Percentiles rank a stretch among this genome's conserved stretches.
Evolutionary conservation across 2,888 invertebrate genomes (phyloP).

Genomic region (Drosophila kambysellisi): DNA sequence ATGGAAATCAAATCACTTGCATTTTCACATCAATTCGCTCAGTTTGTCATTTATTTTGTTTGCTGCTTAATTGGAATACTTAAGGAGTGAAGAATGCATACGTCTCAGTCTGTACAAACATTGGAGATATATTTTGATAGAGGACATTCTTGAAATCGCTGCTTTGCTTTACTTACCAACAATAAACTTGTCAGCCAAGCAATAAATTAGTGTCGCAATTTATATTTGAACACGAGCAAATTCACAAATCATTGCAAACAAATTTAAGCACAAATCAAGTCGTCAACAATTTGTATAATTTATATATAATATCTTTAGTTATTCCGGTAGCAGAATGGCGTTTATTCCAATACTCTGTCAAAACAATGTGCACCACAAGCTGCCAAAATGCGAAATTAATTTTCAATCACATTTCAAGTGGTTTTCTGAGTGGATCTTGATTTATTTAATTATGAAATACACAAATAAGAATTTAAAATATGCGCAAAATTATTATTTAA

Average conservation of each 20-base stretch:
- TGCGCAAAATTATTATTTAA: slow-evolving; percentile 19
- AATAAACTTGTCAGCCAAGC: background rate
- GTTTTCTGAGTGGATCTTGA: slow-evolving; percentile 6
- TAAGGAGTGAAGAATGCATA: background rate
- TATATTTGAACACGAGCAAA: background rate
- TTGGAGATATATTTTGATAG: background rate
- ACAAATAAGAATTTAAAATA: slow-evolving; percentile 35
- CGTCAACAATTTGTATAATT: background rate
- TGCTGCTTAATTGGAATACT: background rate
- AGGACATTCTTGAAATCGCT: background rate
- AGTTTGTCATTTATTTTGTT: slow-evolving; percentile 19
- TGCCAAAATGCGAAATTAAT: slow-evolving; percentile 47
- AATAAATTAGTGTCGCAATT: background rate
- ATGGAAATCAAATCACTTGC: slow-evolving; percentile 69
- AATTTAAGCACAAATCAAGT: slow-evolving; percentile 13
- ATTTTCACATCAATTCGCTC: slow-evolving; percentile 67
- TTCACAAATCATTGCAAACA: background rate
- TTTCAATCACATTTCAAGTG: slow-evolving; percentile 47
- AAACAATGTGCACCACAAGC: slow-evolving; percentile 8
- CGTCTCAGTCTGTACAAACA: background rate
- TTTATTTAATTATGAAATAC: slow-evolving; percentile 1
- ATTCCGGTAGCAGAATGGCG: background rate
- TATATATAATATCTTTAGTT: slow-evolving; percentile 11
- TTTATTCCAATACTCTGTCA: background rate
- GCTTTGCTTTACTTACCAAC: background rate